Base-by-base conservation (phyloP, 2,797 vertebrate species). In the Paratrypauchen microcephalus region DNA sequence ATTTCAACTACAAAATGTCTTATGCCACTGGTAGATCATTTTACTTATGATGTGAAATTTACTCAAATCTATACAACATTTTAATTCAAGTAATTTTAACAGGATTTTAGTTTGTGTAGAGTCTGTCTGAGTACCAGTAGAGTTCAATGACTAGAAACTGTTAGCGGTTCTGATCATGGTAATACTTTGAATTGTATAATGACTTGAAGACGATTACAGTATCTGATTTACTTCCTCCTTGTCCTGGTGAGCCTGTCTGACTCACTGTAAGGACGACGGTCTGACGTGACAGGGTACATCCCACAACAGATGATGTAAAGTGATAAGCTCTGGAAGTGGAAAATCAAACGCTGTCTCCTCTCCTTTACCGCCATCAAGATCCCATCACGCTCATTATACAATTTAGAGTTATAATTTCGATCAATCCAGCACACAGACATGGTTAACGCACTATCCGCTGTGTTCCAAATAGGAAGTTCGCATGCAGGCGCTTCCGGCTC, bases 381-480 rank as follows among this genome's bases (percentile, higher is more conserved):
- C 83, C 79, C 81, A 78, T 78, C 81, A 56, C 70, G 66, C 71
- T 86, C 79, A 83, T 87, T 86, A 83, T 76, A 74, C 77, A 88
- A 83, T 88, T 87, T 84, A 79, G 67, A 75, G 57, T 79, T 76
- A 77, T 73, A 67, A 78, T 86, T 87, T 82, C 19, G 30, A 83
- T 89, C 83, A 85, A 83, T 84, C 79, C 71, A 60, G 24, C 24
- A 26, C 24, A 26, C 24, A 26, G 24, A 26, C 24, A 26, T 26
- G 2, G 24, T 26, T 26, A 26, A 26, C 24, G 2, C 2, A 2
- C 24, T 26, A 1, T 1, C 24, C 24, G 24, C 24, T 2, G 24
- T 2, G 24, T 26, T 26, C 24, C 24, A 2, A 26, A 26, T 26
- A 26, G 24, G 24, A 26, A 26, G 24, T 26, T 26, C 24, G 24